Evolutionary conservation across 2,888 invertebrate genomes (phyloP), one percentile per base, ranked within the genome.

Genomic region (Leucania comma): DNA sequence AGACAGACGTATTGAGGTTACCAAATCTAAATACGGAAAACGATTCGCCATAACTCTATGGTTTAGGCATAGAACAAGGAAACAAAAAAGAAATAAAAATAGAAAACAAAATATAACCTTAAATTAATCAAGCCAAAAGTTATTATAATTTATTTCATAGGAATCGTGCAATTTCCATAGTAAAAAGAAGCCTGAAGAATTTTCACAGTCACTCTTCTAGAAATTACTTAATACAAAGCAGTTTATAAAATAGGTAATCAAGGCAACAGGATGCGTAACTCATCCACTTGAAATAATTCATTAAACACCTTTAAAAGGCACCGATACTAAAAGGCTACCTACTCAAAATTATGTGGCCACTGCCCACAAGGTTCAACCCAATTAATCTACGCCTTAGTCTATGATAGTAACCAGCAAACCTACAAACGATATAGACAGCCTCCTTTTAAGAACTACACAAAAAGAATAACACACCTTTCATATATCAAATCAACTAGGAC

Each of bases 11-110:
- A 62, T 59, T 64, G 54, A 78, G 65, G 54, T 74, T 72, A 67
- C 56, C 22, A 57, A 69, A 68, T 66, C 58, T 71, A 69, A 74
- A 82, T 57, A 68, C 79, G 81, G 77, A 81, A 82, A 74, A 68
- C 72, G 67, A 69, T 77, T 72, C 54, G 56, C 68, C 70, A 67
- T 68, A 26, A 60, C 32, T 54, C 50, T 50, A 78, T 20, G 58
- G 65, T 46, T 53, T 60, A 54, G 58, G 38, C 46, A 59, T 46
- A 20, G 26, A 61, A 57, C 32, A 65, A 65, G 32, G 26, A 56
- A 42, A 72, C 51, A 63, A 29, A 29, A 29, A 29, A 29, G 4
- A 29, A 29, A 29, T 29, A 29, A 4, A 2, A n/a, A n/a, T n/a
- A n/a, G n/a, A n/a, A n/a, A n/a, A n/a, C n/a, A n/a, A 29, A 29